A percentile compares a stretch with the other conserved stretches of the same genome.
These are phyloP conservation scores for Drosophila equinoxialis DNA, from an alignment of 1,140 invertebrate species.

Conservation along the genomic window DNA sequence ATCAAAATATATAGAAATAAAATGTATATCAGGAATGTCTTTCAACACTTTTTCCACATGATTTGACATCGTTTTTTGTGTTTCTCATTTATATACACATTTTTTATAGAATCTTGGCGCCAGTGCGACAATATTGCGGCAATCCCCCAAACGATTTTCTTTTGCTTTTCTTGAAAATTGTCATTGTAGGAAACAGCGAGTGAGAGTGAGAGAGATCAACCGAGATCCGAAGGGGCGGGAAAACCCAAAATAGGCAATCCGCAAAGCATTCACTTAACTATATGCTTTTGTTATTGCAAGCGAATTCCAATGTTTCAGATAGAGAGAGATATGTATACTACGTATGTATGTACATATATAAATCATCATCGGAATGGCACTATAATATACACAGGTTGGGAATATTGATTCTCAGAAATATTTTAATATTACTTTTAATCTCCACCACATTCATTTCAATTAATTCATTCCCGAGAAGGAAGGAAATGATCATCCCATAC, in stretches of 20 bases:
- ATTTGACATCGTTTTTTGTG: slow-evolving; percentile 53
- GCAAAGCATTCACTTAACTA: background rate
- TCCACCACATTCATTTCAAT: background rate
- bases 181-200: background rate
- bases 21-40: slow-evolving; percentile 49
- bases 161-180: slow-evolving; percentile 10
- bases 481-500: background rate
- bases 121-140: slow-evolving; percentile 59
- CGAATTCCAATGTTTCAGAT: slow-evolving; percentile 61
- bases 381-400: background rate
- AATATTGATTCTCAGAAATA: background rate
- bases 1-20: slow-evolving; percentile 62
- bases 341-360: background rate
- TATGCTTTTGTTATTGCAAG: background rate
- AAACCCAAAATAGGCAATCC: slow-evolving; percentile 49
- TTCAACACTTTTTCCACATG: slow-evolving; percentile 64
- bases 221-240: background rate
- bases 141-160: slow-evolving; percentile 40
- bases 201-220: background rate
- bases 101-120: slow-evolving; percentile 73
- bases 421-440: background rate
- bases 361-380: background rate
- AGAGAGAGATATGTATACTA: background rate
- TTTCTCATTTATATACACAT: slow-evolving; percentile 38
- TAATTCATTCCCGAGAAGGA: background rate